Evolutionary conservation across 2,888 invertebrate genomes (phyloP).

Genomic region (Sphaerophoria rueppellii): DNA sequence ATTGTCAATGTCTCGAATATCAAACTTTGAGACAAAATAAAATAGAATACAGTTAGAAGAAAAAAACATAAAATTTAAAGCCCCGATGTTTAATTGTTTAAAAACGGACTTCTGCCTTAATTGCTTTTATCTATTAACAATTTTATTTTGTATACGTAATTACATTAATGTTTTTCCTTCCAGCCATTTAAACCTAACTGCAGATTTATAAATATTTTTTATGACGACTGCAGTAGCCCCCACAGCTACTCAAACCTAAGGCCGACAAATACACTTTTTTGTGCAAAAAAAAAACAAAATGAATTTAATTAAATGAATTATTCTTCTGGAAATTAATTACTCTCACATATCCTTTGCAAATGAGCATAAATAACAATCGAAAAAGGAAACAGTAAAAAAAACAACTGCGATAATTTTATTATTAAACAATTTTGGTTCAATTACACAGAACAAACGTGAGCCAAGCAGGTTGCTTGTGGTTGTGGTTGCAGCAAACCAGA

Average conservation of each 20-base stretch:
- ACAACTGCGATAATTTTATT: conserved; percentile 61
- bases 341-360: conserved; percentile 61
- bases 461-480: conserved; percentile 48
- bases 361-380: conserved; percentile 44
- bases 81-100: no score
- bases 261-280: conserved; percentile 62
- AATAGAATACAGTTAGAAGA: no score
- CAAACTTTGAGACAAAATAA: background rate
- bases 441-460: conserved; percentile 44
- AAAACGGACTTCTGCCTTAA: conserved; percentile 50
- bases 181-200: background rate
- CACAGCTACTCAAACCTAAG: conserved; percentile 25
- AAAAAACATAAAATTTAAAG: no score
- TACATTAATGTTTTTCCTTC: no score
- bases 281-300: conserved; percentile 15
- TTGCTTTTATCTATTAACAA: conserved; percentile 9
- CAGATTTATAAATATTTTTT: background rate
- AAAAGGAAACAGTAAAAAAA: conserved; percentile 8
- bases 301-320: conserved; percentile 72
- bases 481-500: conserved; percentile 15
- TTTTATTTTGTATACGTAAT: background rate
- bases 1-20: background rate
- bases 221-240: conserved; percentile 35
- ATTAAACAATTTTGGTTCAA: conserved; percentile 53
- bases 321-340: conserved; percentile 70